Evolutionary conservation across 1,140 invertebrate genomes (phyloP).

Genomic region (Hesperophylax magnus): DNA sequence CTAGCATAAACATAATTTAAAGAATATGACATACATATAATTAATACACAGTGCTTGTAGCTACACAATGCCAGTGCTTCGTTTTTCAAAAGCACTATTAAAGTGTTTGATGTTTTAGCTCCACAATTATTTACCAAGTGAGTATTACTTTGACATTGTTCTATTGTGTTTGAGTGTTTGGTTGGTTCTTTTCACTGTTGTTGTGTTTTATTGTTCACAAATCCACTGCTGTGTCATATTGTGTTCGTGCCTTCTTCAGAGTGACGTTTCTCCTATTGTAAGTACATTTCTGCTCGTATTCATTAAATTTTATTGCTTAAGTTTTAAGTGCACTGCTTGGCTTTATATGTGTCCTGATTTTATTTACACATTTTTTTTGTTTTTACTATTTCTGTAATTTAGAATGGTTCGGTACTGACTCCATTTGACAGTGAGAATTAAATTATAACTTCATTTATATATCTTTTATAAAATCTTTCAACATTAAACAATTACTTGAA

Average conservation of each 20-base stretch:
- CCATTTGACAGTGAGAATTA: too few relatives aligned
- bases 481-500: too few relatives aligned
- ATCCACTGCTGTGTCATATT: background rate
- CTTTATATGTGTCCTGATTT: background rate
- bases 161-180: background rate
- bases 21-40: too few relatives aligned
- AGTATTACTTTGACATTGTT: constrained; percentile 11
- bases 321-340: background rate
- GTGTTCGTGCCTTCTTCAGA: background rate
- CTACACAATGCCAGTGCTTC: too few relatives aligned
- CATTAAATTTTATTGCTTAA: background rate
- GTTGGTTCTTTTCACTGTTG: background rate
- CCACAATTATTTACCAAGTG: background rate
- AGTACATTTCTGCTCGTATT: background rate
- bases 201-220: background rate
- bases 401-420: too few relatives aligned
- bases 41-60: too few relatives aligned
- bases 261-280: background rate
- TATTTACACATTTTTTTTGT: too few relatives aligned
- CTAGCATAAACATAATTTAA: too few relatives aligned
- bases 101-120: background rate
- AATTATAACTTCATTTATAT: too few relatives aligned
- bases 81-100: too few relatives aligned
- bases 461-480: too few relatives aligned
- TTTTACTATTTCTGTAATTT: too few relatives aligned